phyloP scores from a whole-genome alignment of 30 jellyfish, hydroid and myxozoan species.

The Clytia hemisphaerica region DNA sequence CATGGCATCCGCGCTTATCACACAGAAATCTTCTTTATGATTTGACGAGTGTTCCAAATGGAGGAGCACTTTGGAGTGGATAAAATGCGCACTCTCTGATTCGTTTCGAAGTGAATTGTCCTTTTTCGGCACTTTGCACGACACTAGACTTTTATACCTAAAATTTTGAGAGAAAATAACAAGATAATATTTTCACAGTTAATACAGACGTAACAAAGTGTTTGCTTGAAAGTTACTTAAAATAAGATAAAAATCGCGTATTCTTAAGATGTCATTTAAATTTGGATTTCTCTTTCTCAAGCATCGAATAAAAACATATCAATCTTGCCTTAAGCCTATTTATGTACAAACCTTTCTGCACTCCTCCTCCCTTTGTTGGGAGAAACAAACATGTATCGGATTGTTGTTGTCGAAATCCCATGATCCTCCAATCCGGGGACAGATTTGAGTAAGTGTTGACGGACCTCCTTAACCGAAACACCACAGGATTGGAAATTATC shows the following conservation, averaged over 20 bases:
- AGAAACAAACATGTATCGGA: neutral
- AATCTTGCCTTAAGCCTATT: no score
- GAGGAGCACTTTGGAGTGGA: neutral
- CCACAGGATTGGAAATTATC: constrained; percentile 11
- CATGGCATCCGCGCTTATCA: constrained; percentile 17
- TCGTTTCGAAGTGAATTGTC: neutral
- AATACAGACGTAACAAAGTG: no score
- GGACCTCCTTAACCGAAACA: neutral
- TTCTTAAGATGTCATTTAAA: no score
- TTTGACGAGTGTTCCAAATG: neutral
- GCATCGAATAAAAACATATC: no score
- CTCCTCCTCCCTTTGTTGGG: neutral
- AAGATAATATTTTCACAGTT: no score
- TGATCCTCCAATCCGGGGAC: neutral
- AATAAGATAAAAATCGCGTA: no score
- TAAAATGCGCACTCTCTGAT: neutral
- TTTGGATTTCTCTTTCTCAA: no score
- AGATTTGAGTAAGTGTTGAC: neutral
- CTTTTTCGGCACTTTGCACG: constrained; percentile 1
- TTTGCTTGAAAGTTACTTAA: no score
- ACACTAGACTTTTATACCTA: neutral
- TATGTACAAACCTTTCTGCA: neutral
- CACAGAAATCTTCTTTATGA: neutral
- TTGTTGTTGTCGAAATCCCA: neutral
- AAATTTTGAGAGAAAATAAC: neutral